Base-by-base conservation (phyloP, 2,797 vertebrate species). In the Typhlichthys subterraneus region DNA sequence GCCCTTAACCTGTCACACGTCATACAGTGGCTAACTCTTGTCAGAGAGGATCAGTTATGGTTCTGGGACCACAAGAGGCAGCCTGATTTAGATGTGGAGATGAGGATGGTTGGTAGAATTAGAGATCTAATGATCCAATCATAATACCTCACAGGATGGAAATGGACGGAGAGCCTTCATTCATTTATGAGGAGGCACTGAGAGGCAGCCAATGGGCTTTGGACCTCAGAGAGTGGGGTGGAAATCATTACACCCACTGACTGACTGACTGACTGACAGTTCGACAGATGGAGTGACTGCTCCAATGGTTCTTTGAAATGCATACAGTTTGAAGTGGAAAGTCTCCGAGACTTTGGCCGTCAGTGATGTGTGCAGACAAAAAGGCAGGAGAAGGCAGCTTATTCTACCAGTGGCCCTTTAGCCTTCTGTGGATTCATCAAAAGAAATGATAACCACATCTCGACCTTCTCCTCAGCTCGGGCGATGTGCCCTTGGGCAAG, bases 171-270 rank as follows among this genome's bases (percentile, higher is more conserved):
- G 73, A 79, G 87, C 84, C 88, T 88, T 76, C 79, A 91, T 90
- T 5, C 82, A 91, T 89, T 87, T 62, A 90, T 88, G 87, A 88
- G 84, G 59, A 73, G 81, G 69, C 73, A 66, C 60, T 38, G 56
- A 70, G 86, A 83, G 81, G 78, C 83, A 88, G 89, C 83, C 83
- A 80, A 63, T 85, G 79, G 84, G 79, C 77, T 82, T 74, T 57
- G 82, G 74, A 85, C 82, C 83, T 81, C 45, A 74, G 85, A 86
- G 77, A 55, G 5, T 29, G 5, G 10, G 33, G 48, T 8, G 13
- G 69, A 81, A 29, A 85, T 91, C 85, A 68, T 84, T 89, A 87
- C 87, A 89, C 89, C 60, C 86, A 89, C 87, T 86, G 77, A 84
- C 65, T 83, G 81, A 87, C 80, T 84, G 85, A 79, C 77, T 70